Percentiles rank a stretch among this genome's conserved stretches.
These are phyloP conservation scores for Eufriesea mexicana DNA, from an alignment of 1,140 invertebrate genomes.

Conservation along the genomic window DNA sequence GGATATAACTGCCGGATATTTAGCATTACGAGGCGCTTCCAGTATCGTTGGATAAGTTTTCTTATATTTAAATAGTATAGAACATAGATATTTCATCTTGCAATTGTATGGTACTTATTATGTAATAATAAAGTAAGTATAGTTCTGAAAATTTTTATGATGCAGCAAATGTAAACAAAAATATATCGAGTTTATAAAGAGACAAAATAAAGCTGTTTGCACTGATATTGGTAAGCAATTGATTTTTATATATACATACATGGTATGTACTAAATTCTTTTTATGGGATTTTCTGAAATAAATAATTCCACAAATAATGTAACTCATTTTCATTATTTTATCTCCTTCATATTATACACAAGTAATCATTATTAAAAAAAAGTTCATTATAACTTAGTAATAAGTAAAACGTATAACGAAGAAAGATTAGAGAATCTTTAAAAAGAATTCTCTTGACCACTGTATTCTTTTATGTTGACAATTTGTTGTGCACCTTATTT, in stretches of 20 bases:
- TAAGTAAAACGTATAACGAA: constrained; percentile 73
- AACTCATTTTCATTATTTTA: constrained; percentile 60
- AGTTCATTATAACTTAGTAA: constrained; percentile 76
- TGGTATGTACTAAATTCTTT: background rate
- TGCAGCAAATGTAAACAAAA: constrained; percentile 28
- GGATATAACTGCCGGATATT: constrained; percentile 94
- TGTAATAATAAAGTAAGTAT: background rate
- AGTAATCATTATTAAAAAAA: constrained; percentile 75
- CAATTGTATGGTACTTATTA: constrained; percentile 1
- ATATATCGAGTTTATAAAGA: constrained; percentile 30
- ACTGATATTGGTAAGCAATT: background rate
- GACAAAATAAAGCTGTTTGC: constrained; percentile 34
- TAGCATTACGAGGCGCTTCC: constrained; percentile 92
- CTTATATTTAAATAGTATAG: background rate
- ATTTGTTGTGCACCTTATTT: constrained; percentile 42
- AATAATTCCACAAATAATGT: constrained; percentile 51
- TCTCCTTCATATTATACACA: constrained; percentile 71
- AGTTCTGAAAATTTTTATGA: constrained; percentile 8
- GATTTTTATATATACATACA: constrained; percentile 27
- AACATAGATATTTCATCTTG: background rate
- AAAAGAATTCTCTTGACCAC: constrained; percentile 47
- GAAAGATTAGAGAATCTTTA: constrained; percentile 54
- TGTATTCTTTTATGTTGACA: constrained; percentile 40
- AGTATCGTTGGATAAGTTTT: constrained; percentile 88
- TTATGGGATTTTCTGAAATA: constrained; percentile 51